Percentiles rank a stretch among this genome's conserved stretches.
Conservation (phyloP, 2,113 vertebrate species). For the Psammodynastes pulverulentus region DNA sequence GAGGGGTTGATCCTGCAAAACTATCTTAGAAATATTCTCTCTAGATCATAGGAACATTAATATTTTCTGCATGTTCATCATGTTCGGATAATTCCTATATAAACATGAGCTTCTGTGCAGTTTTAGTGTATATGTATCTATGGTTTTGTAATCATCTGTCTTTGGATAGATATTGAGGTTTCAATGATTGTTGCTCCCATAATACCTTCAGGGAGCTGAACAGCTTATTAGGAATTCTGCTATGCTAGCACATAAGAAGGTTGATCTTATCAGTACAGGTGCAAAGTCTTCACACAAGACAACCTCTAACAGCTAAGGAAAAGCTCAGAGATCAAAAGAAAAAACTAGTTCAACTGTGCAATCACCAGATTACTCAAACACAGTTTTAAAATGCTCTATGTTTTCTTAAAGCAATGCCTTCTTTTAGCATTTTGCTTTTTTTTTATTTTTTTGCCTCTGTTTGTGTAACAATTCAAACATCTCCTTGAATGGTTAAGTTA, state of each 20-base stretch:
- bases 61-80: background rate
- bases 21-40: background rate
- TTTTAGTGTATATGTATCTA: background rate
- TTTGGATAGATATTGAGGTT: background rate
- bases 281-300: constrained; percentile 13
- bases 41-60: background rate
- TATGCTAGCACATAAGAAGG: constrained; percentile 1
- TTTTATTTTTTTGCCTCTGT: background rate
- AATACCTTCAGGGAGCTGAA: background rate
- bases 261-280: constrained; percentile 22
- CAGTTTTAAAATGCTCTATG: background rate
- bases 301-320: background rate
- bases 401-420: background rate
- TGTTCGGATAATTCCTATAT: background rate
- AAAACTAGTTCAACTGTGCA: background rate
- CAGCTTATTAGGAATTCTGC: constrained; percentile 22
- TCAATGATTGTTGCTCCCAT: background rate
- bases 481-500: background rate
- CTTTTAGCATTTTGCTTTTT: background rate
- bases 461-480: background rate
- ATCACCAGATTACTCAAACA: background rate
- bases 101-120: background rate
- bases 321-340: background rate
- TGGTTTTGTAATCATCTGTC: background rate
- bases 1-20: background rate